A percentile compares a stretch with the other conserved stretches of the same genome.
phyloP scores from a whole-genome alignment of 2,113 vertebrate species.

The Girardinichthys multiradiatus region DNA sequence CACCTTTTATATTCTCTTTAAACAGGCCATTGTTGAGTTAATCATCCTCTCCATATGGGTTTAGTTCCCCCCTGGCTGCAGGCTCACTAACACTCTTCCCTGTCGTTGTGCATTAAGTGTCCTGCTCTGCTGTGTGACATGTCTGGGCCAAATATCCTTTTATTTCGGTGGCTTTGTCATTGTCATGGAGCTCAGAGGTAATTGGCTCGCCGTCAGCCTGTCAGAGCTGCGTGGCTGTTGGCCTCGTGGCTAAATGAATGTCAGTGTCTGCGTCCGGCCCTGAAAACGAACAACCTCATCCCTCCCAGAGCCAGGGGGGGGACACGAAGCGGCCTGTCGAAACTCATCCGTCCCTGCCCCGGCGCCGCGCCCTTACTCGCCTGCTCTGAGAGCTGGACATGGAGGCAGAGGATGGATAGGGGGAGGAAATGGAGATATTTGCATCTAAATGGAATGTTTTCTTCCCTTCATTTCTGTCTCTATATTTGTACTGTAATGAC shows the following conservation, averaged over 20 bases:
- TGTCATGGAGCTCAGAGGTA: slow-evolving; percentile 55
- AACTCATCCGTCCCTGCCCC: slow-evolving; percentile 72
- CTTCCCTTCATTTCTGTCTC: slow-evolving; percentile 37
- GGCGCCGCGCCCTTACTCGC: slow-evolving; percentile 7
- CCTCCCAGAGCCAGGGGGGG: slow-evolving; percentile 25
- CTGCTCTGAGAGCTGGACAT: slow-evolving; percentile 31
- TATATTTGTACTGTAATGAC: slow-evolving; percentile 64
- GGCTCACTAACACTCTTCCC: slow-evolving; percentile 17
- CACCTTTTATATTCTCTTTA: not conserved
- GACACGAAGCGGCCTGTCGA: slow-evolving; percentile 62
- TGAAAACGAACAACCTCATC: slow-evolving; percentile 66
- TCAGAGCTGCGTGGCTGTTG: slow-evolving; percentile 34
- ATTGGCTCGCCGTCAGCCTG: slow-evolving; percentile 66
- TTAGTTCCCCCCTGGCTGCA: not conserved
- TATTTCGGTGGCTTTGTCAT: slow-evolving; percentile 46
- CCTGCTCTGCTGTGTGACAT: slow-evolving; percentile 1
- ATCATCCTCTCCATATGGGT: slow-evolving; percentile 20
- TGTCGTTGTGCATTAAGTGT: slow-evolving; percentile 54
- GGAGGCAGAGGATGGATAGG: slow-evolving; percentile 24
- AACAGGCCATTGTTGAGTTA: not conserved
- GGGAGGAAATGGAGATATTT: slow-evolving; percentile 69
- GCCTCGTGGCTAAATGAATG: slow-evolving; percentile 69
- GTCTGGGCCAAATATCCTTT: slow-evolving; percentile 19
- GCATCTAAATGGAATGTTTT: slow-evolving; percentile 79
- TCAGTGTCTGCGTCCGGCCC: slow-evolving; percentile 51